phyloP scores from a whole-genome alignment of 2,797 vertebrate species.

The Trichosurus vulpecula region DNA sequence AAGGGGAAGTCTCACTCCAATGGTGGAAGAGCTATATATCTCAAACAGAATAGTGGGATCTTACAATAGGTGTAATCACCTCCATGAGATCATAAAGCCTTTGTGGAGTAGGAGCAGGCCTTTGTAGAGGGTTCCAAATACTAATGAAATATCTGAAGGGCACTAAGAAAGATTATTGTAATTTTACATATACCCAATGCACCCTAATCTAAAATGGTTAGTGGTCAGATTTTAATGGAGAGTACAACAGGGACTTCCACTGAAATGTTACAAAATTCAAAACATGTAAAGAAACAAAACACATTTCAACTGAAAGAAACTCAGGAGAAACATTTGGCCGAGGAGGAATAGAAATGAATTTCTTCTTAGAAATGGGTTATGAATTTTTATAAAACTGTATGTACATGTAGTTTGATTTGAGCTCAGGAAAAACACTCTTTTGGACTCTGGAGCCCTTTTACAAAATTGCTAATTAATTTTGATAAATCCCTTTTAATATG shows the following conservation, averaged over 20 bases:
- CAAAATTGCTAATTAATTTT: conserved; percentile 77
- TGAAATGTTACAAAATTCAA: conserved; percentile 12
- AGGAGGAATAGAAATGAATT: conserved; percentile 59
- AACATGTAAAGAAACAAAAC: not conserved
- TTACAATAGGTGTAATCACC: not conserved
- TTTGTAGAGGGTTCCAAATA: not conserved
- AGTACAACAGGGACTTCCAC: not conserved
- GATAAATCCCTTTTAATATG: conserved; percentile 73
- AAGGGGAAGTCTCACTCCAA: not conserved
- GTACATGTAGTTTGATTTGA: conserved; percentile 47
- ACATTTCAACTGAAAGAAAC: conserved; percentile 50
- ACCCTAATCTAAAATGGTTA: conserved; percentile 15
- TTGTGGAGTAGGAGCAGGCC: not conserved
- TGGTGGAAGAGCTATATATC: not conserved
- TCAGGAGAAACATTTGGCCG: conserved; percentile 39
- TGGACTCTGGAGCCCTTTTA: conserved; percentile 61
- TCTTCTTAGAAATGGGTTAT: conserved; percentile 53
- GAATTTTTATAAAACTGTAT: conserved; percentile 51
- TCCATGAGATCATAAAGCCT: not conserved
- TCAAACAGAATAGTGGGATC: not conserved
- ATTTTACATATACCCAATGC: conserved; percentile 14
- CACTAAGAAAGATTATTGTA: not conserved
- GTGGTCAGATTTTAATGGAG: not conserved
- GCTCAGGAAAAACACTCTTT: conserved; percentile 58
- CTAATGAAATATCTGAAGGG: not conserved